Conservation (phyloP, 2,888 invertebrate genomes). For the Girardia tigrina region DNA sequence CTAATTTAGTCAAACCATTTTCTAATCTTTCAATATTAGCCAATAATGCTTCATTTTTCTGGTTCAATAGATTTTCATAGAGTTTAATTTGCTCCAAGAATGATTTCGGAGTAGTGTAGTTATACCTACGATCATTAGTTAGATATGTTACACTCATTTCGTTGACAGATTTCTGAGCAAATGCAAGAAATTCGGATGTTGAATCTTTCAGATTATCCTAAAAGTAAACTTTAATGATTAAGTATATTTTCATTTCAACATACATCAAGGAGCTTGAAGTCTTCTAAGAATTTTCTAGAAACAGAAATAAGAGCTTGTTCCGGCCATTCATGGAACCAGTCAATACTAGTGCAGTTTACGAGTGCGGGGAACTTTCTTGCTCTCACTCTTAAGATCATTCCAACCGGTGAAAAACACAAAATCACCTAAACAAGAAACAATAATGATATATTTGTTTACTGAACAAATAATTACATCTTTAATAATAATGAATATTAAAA, state of each 20-base stretch:
- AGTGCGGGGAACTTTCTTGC: too few relatives aligned
- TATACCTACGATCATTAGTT: slow-evolving; percentile 75
- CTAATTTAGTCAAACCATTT: slow-evolving; percentile 78
- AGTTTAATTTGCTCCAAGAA: slow-evolving; percentile 85
- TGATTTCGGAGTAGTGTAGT: slow-evolving; percentile 91
- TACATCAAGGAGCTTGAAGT: slow-evolving; percentile 59
- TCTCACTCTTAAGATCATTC: too few relatives aligned
- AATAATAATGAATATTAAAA: too few relatives aligned
- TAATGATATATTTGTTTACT: too few relatives aligned
- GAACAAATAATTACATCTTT: too few relatives aligned
- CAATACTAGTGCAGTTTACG: slow-evolving; percentile 81
- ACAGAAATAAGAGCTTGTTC: slow-evolving; percentile 88
- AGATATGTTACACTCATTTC: slow-evolving; percentile 71
- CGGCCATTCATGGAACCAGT: slow-evolving; percentile 98
- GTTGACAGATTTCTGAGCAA: slow-evolving; percentile 81
- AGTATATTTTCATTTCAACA: neutral
- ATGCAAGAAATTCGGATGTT: slow-evolving; percentile 80
- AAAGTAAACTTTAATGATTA: neutral
- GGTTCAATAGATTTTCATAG: slow-evolving; percentile 69
- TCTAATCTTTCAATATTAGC: slow-evolving; percentile 72
- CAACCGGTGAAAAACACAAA: too few relatives aligned
- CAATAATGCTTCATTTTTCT: slow-evolving; percentile 69
- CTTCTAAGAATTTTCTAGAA: slow-evolving; percentile 70
- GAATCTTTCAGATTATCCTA: slow-evolving; percentile 61
- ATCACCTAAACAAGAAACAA: too few relatives aligned